phyloP scores from a whole-genome alignment of 2,888 invertebrate species.

The Tanytarsus gracilentus region DNA sequence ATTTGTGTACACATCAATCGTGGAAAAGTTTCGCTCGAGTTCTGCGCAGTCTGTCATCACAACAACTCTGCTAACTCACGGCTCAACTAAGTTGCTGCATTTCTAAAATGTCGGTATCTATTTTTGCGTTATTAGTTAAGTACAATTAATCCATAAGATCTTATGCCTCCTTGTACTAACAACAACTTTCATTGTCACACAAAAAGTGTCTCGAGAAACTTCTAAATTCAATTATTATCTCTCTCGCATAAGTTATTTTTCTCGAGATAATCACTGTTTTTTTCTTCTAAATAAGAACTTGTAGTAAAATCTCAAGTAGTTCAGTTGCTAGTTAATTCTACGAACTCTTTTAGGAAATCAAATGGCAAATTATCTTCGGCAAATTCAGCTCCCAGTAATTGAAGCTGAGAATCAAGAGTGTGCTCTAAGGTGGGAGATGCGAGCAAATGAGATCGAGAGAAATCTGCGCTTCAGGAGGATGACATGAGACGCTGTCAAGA shows the following conservation, averaged over 20 bases:
- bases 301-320: background rate
- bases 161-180: too few species aligned
- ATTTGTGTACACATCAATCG: constrained; percentile 51
- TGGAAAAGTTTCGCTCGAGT: constrained; percentile 49
- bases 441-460: constrained; percentile 3
- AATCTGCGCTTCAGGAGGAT: constrained; percentile 26
- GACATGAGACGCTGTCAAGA: background rate
- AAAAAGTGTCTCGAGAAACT: too few species aligned
- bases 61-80: constrained; percentile 39
- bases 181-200: too few species aligned
- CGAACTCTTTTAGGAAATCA: constrained; percentile 20
- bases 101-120: constrained; percentile 31
- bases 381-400: background rate
- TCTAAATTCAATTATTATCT: too few species aligned
- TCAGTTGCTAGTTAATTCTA: constrained; percentile 27
- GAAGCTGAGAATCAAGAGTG: background rate
- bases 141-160: background rate
- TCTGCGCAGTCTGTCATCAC: constrained; percentile 49
- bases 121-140: background rate
- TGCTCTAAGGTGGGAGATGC: constrained; percentile 15
- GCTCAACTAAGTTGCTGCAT: constrained; percentile 31
- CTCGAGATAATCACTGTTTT: background rate
- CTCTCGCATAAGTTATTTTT: background rate
- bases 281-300: background rate
- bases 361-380: background rate